Percentiles rank a stretch among this genome's conserved stretches.
Conservation (phyloP, 2,888 invertebrate species). For the Tetranychus truncatus region DNA sequence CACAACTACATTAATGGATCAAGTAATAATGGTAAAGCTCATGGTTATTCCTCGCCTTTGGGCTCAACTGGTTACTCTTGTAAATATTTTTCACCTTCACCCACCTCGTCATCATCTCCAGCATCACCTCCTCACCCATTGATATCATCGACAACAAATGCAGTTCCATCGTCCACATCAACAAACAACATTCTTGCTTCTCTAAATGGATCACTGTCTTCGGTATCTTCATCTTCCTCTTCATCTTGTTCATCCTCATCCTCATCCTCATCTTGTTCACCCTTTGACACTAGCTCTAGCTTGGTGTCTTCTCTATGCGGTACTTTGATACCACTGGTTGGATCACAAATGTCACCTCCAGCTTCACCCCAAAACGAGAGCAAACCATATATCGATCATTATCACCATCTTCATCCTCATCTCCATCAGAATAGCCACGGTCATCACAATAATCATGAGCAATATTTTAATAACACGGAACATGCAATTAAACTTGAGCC, state of each 20-base stretch:
- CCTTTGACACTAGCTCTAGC: not conserved
- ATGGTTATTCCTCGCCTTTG: not conserved
- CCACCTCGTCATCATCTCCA: not conserved
- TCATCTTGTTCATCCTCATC: not conserved
- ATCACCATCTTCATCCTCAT: constrained; percentile 1
- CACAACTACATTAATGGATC: not conserved
- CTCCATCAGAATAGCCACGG: not conserved
- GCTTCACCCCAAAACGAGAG: constrained; percentile 3
- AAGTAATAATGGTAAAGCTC: not conserved
- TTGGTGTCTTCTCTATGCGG: not conserved
- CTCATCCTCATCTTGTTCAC: not conserved
- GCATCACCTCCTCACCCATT: not conserved
- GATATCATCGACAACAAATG: not conserved
- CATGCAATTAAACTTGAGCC: not conserved
- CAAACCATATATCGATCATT: not conserved
- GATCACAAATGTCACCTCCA: constrained; percentile 13
- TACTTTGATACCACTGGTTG: not conserved
- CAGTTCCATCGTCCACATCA: not conserved
- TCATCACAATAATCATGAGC: not conserved
- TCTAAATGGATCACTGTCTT: not conserved
- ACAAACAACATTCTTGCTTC: not conserved
- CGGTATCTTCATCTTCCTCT: not conserved
- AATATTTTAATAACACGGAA: not conserved
- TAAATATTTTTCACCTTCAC: not conserved
- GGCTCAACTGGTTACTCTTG: not conserved